phyloP scores from a whole-genome alignment of 37 sponge, comb jelly and placozoan species.

The Halichondria panicea region DNA sequence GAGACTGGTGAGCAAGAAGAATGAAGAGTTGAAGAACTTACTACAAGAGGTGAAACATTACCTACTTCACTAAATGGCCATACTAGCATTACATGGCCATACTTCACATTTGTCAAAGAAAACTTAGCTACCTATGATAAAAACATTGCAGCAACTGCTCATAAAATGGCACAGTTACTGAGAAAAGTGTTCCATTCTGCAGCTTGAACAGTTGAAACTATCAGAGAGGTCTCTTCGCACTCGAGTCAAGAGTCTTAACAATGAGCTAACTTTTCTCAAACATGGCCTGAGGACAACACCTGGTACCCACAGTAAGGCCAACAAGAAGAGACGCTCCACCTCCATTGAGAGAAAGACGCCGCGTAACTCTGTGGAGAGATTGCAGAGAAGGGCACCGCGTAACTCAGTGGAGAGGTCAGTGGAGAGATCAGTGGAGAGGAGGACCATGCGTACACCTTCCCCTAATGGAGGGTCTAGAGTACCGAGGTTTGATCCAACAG shows the following conservation, averaged over 20 bases:
- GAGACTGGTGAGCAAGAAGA: slow-evolving; percentile 57
- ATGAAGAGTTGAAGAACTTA: slow-evolving; percentile 56
- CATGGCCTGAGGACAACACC: slow-evolving; percentile 13
- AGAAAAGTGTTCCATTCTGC: background rate
- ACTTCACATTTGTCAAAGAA: too few relatives aligned
- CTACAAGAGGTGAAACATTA: slow-evolving; percentile 72
- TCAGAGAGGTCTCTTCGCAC: slow-evolving; percentile 70
- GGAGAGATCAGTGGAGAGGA: background rate
- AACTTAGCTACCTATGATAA: too few relatives aligned
- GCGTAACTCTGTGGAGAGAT: background rate
- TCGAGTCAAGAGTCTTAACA: slow-evolving; percentile 80
- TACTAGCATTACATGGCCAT: too few relatives aligned
- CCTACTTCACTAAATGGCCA: too few relatives aligned
- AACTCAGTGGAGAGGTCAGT: background rate
- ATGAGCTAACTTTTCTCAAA: slow-evolving; percentile 75
- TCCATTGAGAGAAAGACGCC: background rate
- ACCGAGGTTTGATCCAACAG: slow-evolving; percentile 83
- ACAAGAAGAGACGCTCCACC: background rate
- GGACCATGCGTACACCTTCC: slow-evolving; percentile 12
- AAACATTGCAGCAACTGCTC: too few relatives aligned
- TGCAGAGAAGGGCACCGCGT: background rate
- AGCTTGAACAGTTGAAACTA: slow-evolving; percentile 76
- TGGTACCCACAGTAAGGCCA: background rate
- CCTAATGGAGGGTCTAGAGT: slow-evolving; percentile 2
- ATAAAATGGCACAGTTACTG: too few relatives aligned